Evolutionary conservation across 1,140 invertebrate species (phyloP), one percentile per base, ranked within the genome.

Genomic region (Cepaea nemoralis): DNA sequence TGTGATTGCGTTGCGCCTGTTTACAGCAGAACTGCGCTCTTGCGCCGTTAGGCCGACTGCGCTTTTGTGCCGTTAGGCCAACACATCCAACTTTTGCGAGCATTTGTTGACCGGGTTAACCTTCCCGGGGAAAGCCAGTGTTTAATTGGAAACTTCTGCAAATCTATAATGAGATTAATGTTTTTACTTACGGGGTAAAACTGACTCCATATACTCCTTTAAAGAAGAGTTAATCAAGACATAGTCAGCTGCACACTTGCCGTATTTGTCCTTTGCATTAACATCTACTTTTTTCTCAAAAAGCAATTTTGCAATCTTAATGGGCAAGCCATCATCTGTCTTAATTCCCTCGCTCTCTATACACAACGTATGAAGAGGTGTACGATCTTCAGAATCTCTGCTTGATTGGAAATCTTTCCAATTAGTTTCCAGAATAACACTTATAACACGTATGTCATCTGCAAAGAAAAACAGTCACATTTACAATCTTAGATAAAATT

Each of bases 161-260:
- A n/a, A n/a, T n/a, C n/a, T n/a, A n/a, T n/a, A n/a, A n/a, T n/a
- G n/a, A n/a, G n/a, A n/a, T n/a, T n/a, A n/a, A n/a, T n/a, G n/a
- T n/a, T 63, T 79, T 33, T 22, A 31, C 19, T 22, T 14, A 35
- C 67, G 76, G 63, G 73, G 50, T 35, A 71, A 81, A 39, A 84
- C 22, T 45, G 63, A 67, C 63, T 66, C 73, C 63, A 84, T 37
- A 24, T 77, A 63, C 27, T 73, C 69, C 67, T 73, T 48, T 27
- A 77, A 79, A 8, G 67, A 71, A 0, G 69, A 83, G 63, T 79
- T 77, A 22, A 69, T 66, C 24, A 63, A 37, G 22, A 83, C 48
- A 66, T 83, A 86, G 22, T 86, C 83, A n/a, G 81, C 73, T 24
- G 85, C 67, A 16, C 69, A 50, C 67, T 82, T 83, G 6, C 59